Evolutionary conservation across 64 coral and sea anemone genomes (phyloP).

Genomic region (Acropora tenuis): DNA sequence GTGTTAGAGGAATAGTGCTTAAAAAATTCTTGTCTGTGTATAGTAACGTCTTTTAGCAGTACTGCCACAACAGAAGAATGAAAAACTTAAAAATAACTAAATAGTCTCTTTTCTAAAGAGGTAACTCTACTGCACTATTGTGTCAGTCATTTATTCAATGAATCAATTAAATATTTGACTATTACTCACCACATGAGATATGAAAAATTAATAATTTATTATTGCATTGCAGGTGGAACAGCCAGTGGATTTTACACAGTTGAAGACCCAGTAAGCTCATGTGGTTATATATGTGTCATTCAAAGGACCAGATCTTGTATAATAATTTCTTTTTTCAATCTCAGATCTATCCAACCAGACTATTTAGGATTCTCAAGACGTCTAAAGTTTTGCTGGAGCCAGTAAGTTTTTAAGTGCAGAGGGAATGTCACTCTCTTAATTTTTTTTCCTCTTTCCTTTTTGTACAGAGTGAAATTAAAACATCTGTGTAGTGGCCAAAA

Average conservation of each 20-base stretch:
- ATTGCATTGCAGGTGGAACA: constrained; percentile 71
- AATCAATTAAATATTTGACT: too few species aligned
- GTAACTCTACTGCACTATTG: too few species aligned
- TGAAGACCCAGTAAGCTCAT: constrained; percentile 86
- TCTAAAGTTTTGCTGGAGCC: constrained; percentile 80
- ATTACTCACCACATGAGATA: not conserved
- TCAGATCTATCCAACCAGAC: constrained; percentile 86
- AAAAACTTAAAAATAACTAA: too few species aligned
- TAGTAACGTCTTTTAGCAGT: too few species aligned
- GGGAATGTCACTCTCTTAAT: not conserved
- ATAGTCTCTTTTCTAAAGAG: too few species aligned
- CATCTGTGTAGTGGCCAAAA: not conserved
- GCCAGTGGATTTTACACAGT: constrained; percentile 97
- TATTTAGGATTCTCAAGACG: constrained; percentile 82
- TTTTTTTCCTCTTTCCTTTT: not conserved
- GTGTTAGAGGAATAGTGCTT: too few species aligned
- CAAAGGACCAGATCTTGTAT: too few species aligned
- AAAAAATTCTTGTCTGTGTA: too few species aligned
- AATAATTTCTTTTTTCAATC: not conserved
- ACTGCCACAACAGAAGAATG: too few species aligned
- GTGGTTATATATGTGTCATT: too few species aligned
- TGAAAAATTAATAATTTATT: not conserved
- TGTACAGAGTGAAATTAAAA: too few species aligned
- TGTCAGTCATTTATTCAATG: too few species aligned
- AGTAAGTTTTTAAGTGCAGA: constrained; percentile 52